Evolutionary conservation across 2,888 invertebrate genomes (phyloP).

Genomic region (Thecocarcelia acutangulata): DNA sequence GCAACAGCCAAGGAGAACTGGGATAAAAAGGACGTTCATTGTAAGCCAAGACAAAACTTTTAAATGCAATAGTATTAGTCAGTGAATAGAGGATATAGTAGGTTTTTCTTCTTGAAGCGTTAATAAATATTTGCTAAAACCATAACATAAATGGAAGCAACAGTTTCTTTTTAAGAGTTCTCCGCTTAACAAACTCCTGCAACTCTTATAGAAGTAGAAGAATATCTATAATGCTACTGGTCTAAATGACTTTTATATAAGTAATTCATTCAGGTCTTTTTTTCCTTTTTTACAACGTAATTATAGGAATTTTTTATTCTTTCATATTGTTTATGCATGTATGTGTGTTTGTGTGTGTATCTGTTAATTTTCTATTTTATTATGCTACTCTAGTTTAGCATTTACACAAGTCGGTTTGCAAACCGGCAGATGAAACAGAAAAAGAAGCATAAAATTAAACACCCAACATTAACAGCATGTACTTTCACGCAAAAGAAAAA

Average conservation of each 20-base stretch:
- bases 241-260: slow-evolving; percentile 29
- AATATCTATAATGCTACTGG: not conserved
- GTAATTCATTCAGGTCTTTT: not conserved
- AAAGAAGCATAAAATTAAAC: slow-evolving; percentile 19
- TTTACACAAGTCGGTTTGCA: slow-evolving; percentile 37
- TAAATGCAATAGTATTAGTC: slow-evolving; percentile 38
- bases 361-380: slow-evolving; percentile 38
- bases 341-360: not conserved
- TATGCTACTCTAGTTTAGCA: slow-evolving; percentile 35
- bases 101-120: slow-evolving; percentile 1
- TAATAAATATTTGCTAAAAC: slow-evolving; percentile 46
- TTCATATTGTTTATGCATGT: no score
- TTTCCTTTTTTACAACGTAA: slow-evolving; percentile 47
- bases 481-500: slow-evolving; percentile 11
- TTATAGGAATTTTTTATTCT: slow-evolving; percentile 47
- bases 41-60: slow-evolving; percentile 29
- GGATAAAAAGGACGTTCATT: slow-evolving; percentile 25
- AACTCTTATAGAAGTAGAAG: not conserved
- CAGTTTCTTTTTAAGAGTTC: slow-evolving; percentile 37
- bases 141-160: slow-evolving; percentile 30
- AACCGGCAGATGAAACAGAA: slow-evolving; percentile 27
- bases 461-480: slow-evolving; percentile 25
- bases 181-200: slow-evolving; percentile 5
- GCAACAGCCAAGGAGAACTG: slow-evolving; percentile 1
- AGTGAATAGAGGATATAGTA: slow-evolving; percentile 26